phyloP scores from a whole-genome alignment of 2,797 vertebrate genomes.

The Luscinia megarhynchos region DNA sequence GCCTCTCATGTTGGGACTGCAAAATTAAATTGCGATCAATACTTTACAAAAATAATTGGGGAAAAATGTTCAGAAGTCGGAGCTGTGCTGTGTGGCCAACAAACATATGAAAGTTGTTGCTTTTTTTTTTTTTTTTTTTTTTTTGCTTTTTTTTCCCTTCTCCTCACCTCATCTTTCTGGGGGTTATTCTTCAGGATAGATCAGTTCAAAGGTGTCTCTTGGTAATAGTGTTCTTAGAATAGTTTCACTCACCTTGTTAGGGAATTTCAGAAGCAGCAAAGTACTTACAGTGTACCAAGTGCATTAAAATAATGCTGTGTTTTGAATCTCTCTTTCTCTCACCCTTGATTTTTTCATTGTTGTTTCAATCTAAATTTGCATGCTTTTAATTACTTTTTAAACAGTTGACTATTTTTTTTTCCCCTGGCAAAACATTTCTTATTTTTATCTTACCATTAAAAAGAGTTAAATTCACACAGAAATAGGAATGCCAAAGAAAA shows the following conservation, averaged over 20 bases:
- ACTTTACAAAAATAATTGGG: conserved; percentile 89
- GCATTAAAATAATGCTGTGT: conserved; percentile 17
- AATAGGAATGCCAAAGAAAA: not conserved
- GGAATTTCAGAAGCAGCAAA: conserved; percentile 75
- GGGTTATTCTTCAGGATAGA: conserved; percentile 81
- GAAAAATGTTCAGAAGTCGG: conserved; percentile 82
- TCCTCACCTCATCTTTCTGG: conserved; percentile 78
- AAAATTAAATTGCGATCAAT: conserved; percentile 88
- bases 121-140: not conserved
- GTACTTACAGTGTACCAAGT: conserved; percentile 48
- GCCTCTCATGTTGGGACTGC: conserved; percentile 84
- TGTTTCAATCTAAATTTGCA: conserved; percentile 5
- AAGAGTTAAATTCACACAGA: not conserved
- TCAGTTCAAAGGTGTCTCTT: conserved; percentile 82
- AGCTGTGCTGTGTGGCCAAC: conserved; percentile 75
- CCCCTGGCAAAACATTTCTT: conserved; percentile 34
- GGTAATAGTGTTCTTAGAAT: conserved; percentile 76
- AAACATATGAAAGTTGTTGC: conserved; percentile 76
- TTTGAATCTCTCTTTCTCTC: not conserved
- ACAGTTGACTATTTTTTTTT: not conserved
- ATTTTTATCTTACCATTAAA: not conserved
- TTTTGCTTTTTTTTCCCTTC: not conserved
- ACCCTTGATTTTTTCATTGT: not conserved
- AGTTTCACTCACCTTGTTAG: conserved; percentile 79
- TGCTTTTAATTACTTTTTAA: conserved; percentile 33